These are phyloP conservation scores for Rhyacophila evoluta DNA, from an alignment of 2,888 invertebrate species.

Conservation along the genomic window DNA sequence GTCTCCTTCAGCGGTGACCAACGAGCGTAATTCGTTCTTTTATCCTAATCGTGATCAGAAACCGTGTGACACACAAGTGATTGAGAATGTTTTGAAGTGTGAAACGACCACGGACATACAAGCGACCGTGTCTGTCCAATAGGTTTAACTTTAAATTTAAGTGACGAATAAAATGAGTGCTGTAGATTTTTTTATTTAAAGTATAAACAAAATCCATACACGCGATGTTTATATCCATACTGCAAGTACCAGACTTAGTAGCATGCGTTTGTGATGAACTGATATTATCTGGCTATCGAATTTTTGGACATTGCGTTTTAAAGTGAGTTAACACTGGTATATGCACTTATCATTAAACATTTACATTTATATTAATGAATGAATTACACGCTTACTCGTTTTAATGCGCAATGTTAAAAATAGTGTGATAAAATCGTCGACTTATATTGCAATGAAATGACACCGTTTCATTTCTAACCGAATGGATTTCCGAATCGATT, in stretches of 20 bases:
- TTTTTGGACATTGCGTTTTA: not conserved
- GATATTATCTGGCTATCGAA: not conserved
- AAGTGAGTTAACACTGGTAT: too few relatives aligned
- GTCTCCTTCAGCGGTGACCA: slow-evolving; percentile 65
- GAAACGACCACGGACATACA: slow-evolving; percentile 25
- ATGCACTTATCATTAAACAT: too few relatives aligned
- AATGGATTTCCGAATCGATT: too few relatives aligned
- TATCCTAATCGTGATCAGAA: slow-evolving; percentile 58
- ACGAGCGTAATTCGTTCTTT: slow-evolving; percentile 67
- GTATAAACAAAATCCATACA: slow-evolving; percentile 14
- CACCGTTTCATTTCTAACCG: too few relatives aligned
- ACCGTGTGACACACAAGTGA: slow-evolving; percentile 31
- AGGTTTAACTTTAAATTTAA: slow-evolving; percentile 11
- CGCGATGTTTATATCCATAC: not conserved
- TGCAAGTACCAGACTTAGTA: too few relatives aligned
- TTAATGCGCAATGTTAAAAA: too few relatives aligned
- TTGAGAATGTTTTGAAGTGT: slow-evolving; percentile 28
- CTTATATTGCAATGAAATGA: too few relatives aligned
- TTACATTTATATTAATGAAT: too few relatives aligned
- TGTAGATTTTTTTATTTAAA: slow-evolving; percentile 18
- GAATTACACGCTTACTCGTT: too few relatives aligned
- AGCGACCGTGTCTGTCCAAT: slow-evolving; percentile 43
- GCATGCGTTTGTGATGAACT: not conserved
- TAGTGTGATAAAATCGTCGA: too few relatives aligned
- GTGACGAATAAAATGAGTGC: not conserved